Percentiles rank a stretch among this genome's conserved stretches.
phyloP scores from a whole-genome alignment of 1,140 invertebrate genomes.

The Lordiphosa stackelbergi region DNA sequence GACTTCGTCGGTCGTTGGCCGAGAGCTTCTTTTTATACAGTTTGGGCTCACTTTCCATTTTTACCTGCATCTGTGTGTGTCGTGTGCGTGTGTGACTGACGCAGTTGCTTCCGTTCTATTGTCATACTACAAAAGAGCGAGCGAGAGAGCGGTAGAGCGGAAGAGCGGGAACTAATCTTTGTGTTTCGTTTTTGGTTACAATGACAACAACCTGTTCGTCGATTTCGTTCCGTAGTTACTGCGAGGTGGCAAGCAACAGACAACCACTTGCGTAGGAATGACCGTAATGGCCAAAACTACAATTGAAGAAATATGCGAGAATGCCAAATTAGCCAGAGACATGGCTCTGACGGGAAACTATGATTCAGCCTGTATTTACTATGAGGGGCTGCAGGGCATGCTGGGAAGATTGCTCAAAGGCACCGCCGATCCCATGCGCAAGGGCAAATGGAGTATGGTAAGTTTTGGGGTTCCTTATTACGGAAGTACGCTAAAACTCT shows the following conservation, averaged over 20 bases:
- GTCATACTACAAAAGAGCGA: conserved; percentile 17
- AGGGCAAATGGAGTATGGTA: conserved; percentile 93
- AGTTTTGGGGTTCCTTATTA: no score
- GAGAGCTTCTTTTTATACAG: conserved; percentile 48
- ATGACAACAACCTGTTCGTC: conserved; percentile 66
- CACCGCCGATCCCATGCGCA: conserved; percentile 87
- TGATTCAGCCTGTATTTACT: conserved; percentile 95
- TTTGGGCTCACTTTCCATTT: conserved; percentile 65
- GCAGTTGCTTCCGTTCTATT: conserved; percentile 72
- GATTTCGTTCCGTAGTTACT: conserved; percentile 53
- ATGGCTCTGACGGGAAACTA: conserved; percentile 97
- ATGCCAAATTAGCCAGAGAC: conserved; percentile 94
- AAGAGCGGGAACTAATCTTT: conserved; percentile 51
- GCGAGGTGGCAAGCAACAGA: conserved; percentile 77
- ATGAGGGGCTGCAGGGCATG: conserved; percentile 90
- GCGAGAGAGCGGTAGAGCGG: conserved; percentile 3
- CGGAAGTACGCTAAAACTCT: neutral
- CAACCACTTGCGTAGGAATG: conserved; percentile 79
- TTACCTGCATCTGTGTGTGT: conserved; percentile 51
- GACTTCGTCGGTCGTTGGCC: conserved; percentile 63
- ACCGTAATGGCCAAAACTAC: conserved; percentile 87
- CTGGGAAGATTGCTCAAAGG: conserved; percentile 83
- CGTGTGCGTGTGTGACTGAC: conserved; percentile 36
- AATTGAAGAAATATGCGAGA: conserved; percentile 93
- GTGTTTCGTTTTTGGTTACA: conserved; percentile 67